Evolutionary conservation across 2,888 invertebrate genomes (phyloP).

Genomic region (Aradus depressus): DNA sequence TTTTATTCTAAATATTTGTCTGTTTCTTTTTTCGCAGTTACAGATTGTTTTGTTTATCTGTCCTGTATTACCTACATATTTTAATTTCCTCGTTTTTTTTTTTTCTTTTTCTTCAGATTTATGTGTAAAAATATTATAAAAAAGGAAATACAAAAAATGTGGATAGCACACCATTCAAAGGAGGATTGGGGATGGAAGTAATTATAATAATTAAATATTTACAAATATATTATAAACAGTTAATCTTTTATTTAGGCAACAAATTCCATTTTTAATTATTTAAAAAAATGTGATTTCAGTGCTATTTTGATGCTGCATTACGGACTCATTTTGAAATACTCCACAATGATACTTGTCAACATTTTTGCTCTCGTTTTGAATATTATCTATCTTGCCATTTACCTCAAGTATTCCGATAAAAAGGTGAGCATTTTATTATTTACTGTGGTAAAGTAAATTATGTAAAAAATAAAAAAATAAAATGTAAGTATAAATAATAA

Average conservation of each 20-base stretch:
- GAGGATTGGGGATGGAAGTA: slow-evolving; percentile 66
- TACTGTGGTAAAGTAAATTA: no score
- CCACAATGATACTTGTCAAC: slow-evolving; percentile 67
- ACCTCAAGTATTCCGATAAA: slow-evolving; percentile 50
- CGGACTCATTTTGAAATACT: slow-evolving; percentile 59
- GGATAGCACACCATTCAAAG: slow-evolving; percentile 59
- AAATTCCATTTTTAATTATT: slow-evolving; percentile 9
- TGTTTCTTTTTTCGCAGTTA: no score
- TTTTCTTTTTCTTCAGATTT: slow-evolving; percentile 42
- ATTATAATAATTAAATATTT: slow-evolving; percentile 6
- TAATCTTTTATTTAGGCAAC: slow-evolving; percentile 15
- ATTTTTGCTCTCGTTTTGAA: slow-evolving; percentile 60
- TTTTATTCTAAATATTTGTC: no score
- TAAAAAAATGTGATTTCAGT: slow-evolving; percentile 39
- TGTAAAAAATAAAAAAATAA: no score
- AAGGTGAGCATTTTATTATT: slow-evolving; percentile 34
- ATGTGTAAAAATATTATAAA: slow-evolving; percentile 63
- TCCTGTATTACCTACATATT: background rate
- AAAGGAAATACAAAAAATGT: slow-evolving; percentile 53
- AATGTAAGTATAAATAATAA: no score
- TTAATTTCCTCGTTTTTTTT: slow-evolving; percentile 15
- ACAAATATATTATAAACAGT: slow-evolving; percentile 9
- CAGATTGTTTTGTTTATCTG: background rate
- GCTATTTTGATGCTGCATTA: slow-evolving; percentile 63
- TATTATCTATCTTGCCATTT: slow-evolving; percentile 52